Evolutionary conservation across 35 echinoderm and acorn worm genomes (phyloP).

Genomic region (Hemicentrotus pulcherrimus): DNA sequence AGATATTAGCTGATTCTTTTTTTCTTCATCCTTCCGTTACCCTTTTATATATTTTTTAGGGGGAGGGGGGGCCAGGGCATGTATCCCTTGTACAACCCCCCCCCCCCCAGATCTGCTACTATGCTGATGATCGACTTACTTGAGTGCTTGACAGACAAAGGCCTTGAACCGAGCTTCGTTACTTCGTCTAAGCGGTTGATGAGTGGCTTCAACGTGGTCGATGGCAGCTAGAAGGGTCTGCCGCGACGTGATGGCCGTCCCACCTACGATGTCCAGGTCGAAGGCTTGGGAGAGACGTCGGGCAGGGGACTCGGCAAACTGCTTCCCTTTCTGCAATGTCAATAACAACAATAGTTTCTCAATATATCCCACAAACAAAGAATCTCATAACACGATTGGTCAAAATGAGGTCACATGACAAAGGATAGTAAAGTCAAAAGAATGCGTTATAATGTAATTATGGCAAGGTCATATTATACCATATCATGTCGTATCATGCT

Average conservation of each 20-base stretch:
- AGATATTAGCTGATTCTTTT: too few species aligned
- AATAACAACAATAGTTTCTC: not conserved
- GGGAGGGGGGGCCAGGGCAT: too few species aligned
- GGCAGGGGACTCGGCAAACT: constrained; percentile 83
- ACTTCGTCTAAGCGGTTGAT: constrained; percentile 85
- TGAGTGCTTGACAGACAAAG: constrained; percentile 88
- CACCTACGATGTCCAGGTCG: constrained; percentile 90
- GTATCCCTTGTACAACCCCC: too few species aligned
- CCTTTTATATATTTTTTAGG: too few species aligned
- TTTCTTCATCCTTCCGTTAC: too few species aligned
- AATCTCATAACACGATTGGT: too few species aligned
- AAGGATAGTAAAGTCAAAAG: too few species aligned
- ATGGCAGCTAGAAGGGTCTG: constrained; percentile 88
- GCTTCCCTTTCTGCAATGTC: constrained; percentile 69
- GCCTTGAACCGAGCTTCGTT: constrained; percentile 87
- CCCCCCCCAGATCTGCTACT: not conserved
- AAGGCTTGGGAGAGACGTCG: constrained; percentile 89
- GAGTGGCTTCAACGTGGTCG: constrained; percentile 69
- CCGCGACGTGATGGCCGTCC: constrained; percentile 91
- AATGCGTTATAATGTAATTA: too few species aligned
- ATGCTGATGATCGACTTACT: constrained; percentile 56
- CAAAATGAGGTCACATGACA: too few species aligned
- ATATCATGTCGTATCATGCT: too few species aligned
- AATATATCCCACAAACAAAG: too few species aligned
- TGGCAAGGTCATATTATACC: too few species aligned